Conservation (phyloP, 2,113 vertebrate species). For the Cnemophilus loriae region DNA sequence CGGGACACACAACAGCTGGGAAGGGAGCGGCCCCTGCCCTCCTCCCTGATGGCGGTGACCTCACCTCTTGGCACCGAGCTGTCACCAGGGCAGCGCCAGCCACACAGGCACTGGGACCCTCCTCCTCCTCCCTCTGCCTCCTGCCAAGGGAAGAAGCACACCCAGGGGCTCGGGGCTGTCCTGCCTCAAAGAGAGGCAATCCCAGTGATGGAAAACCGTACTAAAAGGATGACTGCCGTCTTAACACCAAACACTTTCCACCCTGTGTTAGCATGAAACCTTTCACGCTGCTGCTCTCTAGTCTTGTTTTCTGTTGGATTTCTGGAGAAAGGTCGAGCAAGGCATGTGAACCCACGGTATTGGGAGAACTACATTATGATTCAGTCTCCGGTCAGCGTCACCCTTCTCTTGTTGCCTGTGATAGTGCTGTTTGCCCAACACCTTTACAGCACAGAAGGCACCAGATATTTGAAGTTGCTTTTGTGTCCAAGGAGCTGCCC, state of each 20-base stretch:
- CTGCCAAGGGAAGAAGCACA: background rate
- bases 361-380: background rate
- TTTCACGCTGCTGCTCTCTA: background rate
- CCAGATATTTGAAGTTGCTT: background rate
- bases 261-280: background rate
- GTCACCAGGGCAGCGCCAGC: background rate
- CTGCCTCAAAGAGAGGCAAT: background rate
- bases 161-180: background rate
- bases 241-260: background rate
- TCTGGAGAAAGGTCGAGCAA: background rate
- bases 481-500: background rate
- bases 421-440: background rate
- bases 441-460: background rate
- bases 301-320: background rate
- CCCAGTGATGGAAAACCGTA: background rate
- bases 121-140: background rate
- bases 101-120: background rate
- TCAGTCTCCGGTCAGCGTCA: background rate
- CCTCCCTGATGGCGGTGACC: background rate
- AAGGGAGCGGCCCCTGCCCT: constrained; percentile 10
- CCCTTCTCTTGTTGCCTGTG: background rate
- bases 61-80: constrained; percentile 4
- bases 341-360: background rate
- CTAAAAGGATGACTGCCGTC: background rate
- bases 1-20: background rate